Conservation (phyloP, 2,113 vertebrate genomes). For the Hypanus sabinus region DNA sequence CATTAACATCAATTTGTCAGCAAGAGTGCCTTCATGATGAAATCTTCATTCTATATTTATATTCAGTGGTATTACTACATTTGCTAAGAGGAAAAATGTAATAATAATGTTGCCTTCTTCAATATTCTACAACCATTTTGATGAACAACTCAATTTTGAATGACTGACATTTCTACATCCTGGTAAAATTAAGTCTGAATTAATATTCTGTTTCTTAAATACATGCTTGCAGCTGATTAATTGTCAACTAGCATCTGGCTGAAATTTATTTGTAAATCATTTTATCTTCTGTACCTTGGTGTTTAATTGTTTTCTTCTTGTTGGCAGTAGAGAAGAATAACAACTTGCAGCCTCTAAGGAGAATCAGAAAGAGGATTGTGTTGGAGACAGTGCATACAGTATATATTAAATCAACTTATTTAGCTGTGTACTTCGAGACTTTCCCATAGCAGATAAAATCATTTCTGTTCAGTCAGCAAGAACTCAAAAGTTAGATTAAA, state of each 20-base stretch:
- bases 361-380: neutral
- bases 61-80: neutral
- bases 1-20: neutral
- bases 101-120: neutral
- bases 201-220: conserved; percentile 24
- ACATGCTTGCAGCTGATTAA: conserved; percentile 17
- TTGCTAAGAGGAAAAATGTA: neutral
- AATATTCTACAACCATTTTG: neutral
- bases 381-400: neutral
- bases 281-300: neutral
- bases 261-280: neutral
- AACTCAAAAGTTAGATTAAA: neutral
- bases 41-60: neutral
- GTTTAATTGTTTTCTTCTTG: neutral
- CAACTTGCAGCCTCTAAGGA: neutral
- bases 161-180: neutral
- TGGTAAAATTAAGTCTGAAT: neutral
- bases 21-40: neutral
- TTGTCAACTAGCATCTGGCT: neutral
- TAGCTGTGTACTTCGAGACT: neutral
- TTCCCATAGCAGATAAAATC: neutral
- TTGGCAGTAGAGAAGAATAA: neutral
- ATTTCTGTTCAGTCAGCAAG: neutral
- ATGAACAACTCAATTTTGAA: neutral
- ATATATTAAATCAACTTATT: neutral